Evolutionary conservation across 2,888 invertebrate genomes (phyloP).

Genomic region (Philopedon plagiatum): DNA sequence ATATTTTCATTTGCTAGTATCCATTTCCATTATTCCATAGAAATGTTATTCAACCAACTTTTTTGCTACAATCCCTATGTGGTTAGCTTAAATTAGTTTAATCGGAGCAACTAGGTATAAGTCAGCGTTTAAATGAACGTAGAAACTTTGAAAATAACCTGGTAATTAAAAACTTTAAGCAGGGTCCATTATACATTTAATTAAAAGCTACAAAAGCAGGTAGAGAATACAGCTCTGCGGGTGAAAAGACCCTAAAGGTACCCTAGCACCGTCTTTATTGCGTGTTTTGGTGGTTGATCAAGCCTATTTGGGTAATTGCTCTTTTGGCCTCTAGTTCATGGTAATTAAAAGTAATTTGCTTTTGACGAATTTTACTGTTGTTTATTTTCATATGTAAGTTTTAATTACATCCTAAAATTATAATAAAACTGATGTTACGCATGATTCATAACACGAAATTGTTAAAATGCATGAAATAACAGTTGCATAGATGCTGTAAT

Average conservation of each 20-base stretch:
- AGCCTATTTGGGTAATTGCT: conserved; percentile 1
- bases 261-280: not conserved
- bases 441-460: too few relatives aligned
- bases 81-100: not conserved
- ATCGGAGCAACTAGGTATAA: not conserved
- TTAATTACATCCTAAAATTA: too few relatives aligned
- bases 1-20: too few relatives aligned
- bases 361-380: too few relatives aligned
- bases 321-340: not conserved
- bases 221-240: not conserved
- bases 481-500: too few relatives aligned
- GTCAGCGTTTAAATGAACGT: not conserved
- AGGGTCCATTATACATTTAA: conserved; percentile 11
- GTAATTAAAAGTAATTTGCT: not conserved
- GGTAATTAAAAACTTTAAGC: conserved; percentile 5
- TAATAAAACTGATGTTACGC: too few relatives aligned
- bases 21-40: too few relatives aligned
- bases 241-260: not conserved
- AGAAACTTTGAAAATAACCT: conserved; percentile 4
- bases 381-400: too few relatives aligned
- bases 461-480: too few relatives aligned
- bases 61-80: too few relatives aligned
- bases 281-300: not conserved
- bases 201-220: conserved; percentile 6
- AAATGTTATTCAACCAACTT: too few relatives aligned